Evolutionary conservation across 2,797 vertebrate genomes (phyloP).

Genomic region (Calcarius lapponicus): DNA sequence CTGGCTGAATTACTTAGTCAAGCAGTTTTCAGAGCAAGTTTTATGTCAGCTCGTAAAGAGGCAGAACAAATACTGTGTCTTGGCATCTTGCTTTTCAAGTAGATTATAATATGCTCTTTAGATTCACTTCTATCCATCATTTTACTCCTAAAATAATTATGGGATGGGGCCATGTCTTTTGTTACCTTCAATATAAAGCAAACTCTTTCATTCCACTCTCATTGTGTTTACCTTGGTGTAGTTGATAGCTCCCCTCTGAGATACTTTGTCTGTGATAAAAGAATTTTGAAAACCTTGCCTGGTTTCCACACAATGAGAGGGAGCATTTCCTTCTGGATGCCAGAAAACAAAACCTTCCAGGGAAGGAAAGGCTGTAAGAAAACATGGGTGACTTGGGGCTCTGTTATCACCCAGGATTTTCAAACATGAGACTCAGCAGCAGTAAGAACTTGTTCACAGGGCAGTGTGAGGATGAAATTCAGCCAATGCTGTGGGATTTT

Average conservation of each 20-base stretch:
- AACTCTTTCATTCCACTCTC: not conserved
- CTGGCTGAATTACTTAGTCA: slow-evolving; percentile 78
- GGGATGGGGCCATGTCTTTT: not conserved
- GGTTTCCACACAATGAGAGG: not conserved
- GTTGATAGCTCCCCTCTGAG: not conserved
- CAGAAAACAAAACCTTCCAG: not conserved
- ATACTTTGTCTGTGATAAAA: not conserved
- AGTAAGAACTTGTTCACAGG: not conserved
- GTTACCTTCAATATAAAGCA: not conserved
- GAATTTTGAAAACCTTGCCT: not conserved
- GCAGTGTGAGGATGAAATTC: not conserved
- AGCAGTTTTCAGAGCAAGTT: slow-evolving; percentile 67
- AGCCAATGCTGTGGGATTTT: not conserved
- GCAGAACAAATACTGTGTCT: slow-evolving; percentile 42
- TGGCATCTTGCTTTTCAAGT: slow-evolving; percentile 4
- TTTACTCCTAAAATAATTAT: not conserved
- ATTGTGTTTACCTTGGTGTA: not conserved
- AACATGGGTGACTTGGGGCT: not conserved
- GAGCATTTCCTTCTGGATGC: not conserved
- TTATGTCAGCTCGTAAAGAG: slow-evolving; percentile 69
- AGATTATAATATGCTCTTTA: not conserved
- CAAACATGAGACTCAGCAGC: not conserved
- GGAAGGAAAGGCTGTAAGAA: not conserved
- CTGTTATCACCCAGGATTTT: not conserved
- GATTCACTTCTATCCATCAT: not conserved